Conservation (phyloP, 2,113 vertebrate genomes). For the Phylloscopus trochiloides region DNA sequence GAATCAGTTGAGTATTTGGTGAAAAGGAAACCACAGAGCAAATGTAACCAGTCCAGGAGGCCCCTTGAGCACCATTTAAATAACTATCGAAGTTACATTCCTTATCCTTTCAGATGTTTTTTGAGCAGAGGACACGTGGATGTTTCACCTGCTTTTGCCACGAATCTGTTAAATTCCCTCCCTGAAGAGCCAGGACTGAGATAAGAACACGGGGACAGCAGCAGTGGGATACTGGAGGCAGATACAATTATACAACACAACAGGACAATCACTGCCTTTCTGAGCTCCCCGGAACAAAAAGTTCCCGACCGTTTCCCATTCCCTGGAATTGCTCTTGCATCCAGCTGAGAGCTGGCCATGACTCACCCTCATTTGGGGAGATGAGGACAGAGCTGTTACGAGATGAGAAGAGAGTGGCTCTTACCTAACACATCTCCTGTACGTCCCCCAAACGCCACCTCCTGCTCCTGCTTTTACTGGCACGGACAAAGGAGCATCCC, state of each 20-base stretch:
- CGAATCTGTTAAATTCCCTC: neutral
- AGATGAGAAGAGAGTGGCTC: neutral
- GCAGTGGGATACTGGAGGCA: neutral
- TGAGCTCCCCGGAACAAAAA: neutral
- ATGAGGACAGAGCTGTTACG: neutral
- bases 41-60: neutral
- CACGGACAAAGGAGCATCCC: fast-evolving
- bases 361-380: neutral
- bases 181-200: neutral
- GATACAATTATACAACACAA: neutral
- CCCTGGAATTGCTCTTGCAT: neutral
- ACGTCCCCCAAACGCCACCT: neutral
- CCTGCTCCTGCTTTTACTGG: neutral
- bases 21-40: neutral
- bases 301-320: neutral
- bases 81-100: neutral
- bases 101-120: neutral
- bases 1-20: neutral
- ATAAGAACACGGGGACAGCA: neutral
- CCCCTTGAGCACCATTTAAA: neutral
- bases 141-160: neutral
- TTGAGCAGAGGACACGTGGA: neutral
- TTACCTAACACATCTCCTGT: neutral
- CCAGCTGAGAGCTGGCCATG: neutral
- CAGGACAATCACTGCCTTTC: neutral